Conservation (phyloP, 2,113 vertebrate species). For the Gnathonemus echidnorhynchus region DNA sequence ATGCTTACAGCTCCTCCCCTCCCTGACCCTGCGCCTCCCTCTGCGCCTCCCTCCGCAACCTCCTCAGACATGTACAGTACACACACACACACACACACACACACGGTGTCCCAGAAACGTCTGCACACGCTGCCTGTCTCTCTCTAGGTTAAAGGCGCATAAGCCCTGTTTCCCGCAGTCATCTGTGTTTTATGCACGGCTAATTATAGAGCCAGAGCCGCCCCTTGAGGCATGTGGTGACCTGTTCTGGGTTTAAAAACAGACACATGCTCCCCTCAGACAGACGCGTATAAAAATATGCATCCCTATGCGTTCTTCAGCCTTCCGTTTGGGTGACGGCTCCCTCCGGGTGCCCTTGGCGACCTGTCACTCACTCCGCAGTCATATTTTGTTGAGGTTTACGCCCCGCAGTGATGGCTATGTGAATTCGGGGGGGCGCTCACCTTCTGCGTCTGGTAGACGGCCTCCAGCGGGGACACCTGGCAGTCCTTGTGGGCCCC, state of each 20-base stretch:
- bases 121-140: neutral
- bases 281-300: neutral
- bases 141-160: neutral
- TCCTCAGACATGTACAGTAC: neutral
- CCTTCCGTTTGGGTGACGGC: neutral
- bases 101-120: neutral
- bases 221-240: neutral
- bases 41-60: no score
- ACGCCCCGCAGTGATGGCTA: neutral
- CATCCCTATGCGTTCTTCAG: neutral
- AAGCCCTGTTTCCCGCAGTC: neutral
- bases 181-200: neutral
- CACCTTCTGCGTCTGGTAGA: slow-evolving; percentile 76
- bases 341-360: neutral
- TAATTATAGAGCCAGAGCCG: neutral
- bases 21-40: neutral
- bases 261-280: neutral
- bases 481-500: slow-evolving; percentile 80
- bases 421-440: neutral
- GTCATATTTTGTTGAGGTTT: neutral
- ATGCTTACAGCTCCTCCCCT: neutral
- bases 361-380: neutral
- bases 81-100: neutral
- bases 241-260: neutral
- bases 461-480: slow-evolving; percentile 66